These are phyloP conservation scores for Periparus ater DNA, from an alignment of 2,797 vertebrate genomes.

Conservation along the genomic window DNA sequence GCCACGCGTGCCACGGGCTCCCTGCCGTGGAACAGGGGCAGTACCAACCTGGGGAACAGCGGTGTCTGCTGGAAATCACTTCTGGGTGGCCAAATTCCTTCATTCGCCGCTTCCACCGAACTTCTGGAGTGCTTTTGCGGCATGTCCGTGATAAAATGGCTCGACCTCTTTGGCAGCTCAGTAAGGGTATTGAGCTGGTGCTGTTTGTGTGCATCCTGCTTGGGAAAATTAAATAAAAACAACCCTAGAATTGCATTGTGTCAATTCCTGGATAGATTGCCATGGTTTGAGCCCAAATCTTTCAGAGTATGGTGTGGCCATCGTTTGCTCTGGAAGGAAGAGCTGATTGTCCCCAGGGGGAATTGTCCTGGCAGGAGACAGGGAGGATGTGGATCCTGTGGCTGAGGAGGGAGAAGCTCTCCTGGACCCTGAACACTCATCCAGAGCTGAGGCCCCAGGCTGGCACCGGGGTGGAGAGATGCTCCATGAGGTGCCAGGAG, in stretches of 20 bases:
- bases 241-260: accelerated
- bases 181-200: accelerated
- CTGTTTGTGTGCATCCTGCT: not conserved
- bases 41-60: accelerated
- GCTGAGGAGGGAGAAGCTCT: not conserved
- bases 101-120: accelerated
- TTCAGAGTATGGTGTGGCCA: not conserved
- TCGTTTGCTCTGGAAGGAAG: not conserved
- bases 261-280: not conserved
- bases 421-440: not conserved
- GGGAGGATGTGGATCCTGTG: not conserved
- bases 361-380: not conserved
- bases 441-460: accelerated
- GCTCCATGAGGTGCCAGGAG: not conserved
- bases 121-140: not conserved
- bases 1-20: accelerated
- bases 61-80: not conserved
- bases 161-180: not conserved
- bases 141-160: not conserved
- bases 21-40: accelerated
- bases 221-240: not conserved
- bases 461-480: not conserved
- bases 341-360: not conserved
- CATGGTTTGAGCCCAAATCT: not conserved
- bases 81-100: not conserved